Percentiles rank a stretch among this genome's conserved stretches.
Evolutionary conservation across 2,113 vertebrate genomes (phyloP).

Genomic region (Pao palembangensis): DNA sequence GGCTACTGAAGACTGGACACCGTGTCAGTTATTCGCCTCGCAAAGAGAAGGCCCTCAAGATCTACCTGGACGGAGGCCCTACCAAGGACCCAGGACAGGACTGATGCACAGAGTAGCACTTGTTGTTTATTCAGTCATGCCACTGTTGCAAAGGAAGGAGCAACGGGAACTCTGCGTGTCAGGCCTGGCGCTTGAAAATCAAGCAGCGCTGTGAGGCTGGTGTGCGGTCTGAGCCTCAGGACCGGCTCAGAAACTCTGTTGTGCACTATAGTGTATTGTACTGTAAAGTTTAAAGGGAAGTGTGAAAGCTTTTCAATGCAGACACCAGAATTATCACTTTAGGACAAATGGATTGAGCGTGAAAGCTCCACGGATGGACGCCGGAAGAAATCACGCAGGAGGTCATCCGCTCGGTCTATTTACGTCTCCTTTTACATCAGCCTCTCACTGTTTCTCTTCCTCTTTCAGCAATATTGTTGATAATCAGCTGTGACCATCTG

Average conservation of each 20-base stretch:
- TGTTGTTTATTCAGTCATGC: slow-evolving; percentile 56
- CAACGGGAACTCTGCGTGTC: slow-evolving; percentile 70
- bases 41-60: slow-evolving; percentile 99
- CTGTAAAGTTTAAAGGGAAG: slow-evolving; percentile 98
- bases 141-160: slow-evolving; percentile 79
- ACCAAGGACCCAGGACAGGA: slow-evolving; percentile 93
- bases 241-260: slow-evolving; percentile 85
- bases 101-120: slow-evolving; percentile 68
- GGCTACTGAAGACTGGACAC: slow-evolving; percentile 95
- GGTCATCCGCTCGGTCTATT: slow-evolving; percentile 75
- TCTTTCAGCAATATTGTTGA: slow-evolving; percentile 69
- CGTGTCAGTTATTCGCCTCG: slow-evolving; percentile 96
- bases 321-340: slow-evolving; percentile 61
- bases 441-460: slow-evolving; percentile 28
- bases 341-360: slow-evolving; percentile 75
- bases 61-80: slow-evolving; percentile 95
- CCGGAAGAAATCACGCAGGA: slow-evolving; percentile 78
- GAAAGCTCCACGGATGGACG: slow-evolving; percentile 72
- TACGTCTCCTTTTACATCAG: slow-evolving; percentile 63
- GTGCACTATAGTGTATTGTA: slow-evolving; percentile 97
- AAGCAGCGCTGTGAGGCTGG: slow-evolving; percentile 80
- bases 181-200: slow-evolving; percentile 64
- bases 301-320: slow-evolving; percentile 79
- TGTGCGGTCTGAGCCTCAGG: slow-evolving; percentile 74
- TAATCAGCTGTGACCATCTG: slow-evolving; percentile 82